phyloP scores from a whole-genome alignment of 2,888 invertebrate species.

The Nematopogon swammerdamellus region DNA sequence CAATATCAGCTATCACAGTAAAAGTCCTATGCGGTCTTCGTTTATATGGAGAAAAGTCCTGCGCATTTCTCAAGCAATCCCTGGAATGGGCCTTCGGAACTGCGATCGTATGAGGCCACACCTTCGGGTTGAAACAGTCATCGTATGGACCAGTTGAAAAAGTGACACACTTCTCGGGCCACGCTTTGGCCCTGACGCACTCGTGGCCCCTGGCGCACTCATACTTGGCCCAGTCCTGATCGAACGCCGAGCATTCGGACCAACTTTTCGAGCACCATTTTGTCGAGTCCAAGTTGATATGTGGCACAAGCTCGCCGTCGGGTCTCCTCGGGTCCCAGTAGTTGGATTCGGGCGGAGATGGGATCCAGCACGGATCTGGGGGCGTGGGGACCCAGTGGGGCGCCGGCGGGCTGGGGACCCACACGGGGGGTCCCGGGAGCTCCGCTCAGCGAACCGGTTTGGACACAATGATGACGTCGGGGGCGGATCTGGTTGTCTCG shows the following conservation, averaged over 20 bases:
- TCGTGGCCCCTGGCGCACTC: neutral
- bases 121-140: neutral
- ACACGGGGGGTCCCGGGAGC: slow-evolving; percentile 47
- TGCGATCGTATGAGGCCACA: neutral
- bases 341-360: neutral
- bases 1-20: neutral
- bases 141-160: neutral
- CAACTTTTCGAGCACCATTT: neutral
- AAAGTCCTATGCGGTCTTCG: neutral
- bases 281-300: neutral
- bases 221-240: neutral
- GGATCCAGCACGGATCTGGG: slow-evolving; percentile 22
- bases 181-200: neutral
- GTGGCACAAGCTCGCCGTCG: neutral
- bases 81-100: neutral
- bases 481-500: slow-evolving; percentile 84
- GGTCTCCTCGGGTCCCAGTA: neutral
- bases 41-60: too few species aligned
- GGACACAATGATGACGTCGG: slow-evolving; percentile 78
- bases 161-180: neutral
- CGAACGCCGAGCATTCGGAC: neutral
- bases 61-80: neutral
- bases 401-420: slow-evolving; percentile 46
- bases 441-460: slow-evolving; percentile 53
- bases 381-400: slow-evolving; percentile 19